Evolutionary conservation across 2,888 invertebrate genomes (phyloP).

Genomic region (Nomada fucata): DNA sequence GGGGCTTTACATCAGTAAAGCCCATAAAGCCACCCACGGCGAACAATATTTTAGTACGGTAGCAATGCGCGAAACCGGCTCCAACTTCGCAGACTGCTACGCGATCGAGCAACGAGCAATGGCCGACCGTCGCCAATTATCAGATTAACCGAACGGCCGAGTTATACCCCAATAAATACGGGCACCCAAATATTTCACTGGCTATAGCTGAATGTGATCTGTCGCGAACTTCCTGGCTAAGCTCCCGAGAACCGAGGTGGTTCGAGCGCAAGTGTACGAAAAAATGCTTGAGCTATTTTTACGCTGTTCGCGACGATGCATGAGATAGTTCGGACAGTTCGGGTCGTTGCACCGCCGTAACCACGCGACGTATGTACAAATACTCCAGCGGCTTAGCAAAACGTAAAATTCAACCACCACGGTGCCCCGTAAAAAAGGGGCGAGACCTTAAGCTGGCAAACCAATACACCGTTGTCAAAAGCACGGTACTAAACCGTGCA

Average conservation of each 20-base stretch:
- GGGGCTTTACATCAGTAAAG: conserved; percentile 77
- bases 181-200: conserved; percentile 75
- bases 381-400: too few relatives aligned
- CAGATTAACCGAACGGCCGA: conserved; percentile 72
- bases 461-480: background rate
- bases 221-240: too few relatives aligned
- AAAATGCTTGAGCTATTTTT: too few relatives aligned
- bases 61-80: conserved; percentile 81
- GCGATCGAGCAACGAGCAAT: conserved; percentile 48
- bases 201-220: conserved; percentile 5
- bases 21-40: conserved; percentile 82
- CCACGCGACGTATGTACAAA: too few relatives aligned
- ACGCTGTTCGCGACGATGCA: too few relatives aligned
- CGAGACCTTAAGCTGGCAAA: too few relatives aligned
- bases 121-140: conserved; percentile 74
- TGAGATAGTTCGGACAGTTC: too few relatives aligned
- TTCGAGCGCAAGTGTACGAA: too few relatives aligned
- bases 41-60: conserved; percentile 83
- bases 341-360: too few relatives aligned
- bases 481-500: background rate
- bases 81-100: conserved; percentile 57
- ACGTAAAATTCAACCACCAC: too few relatives aligned
- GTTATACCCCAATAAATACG: conserved; percentile 71
- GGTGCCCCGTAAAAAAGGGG: too few relatives aligned
- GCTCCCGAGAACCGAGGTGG: too few relatives aligned